A percentile compares a stretch with the other conserved stretches of the same genome.
These are phyloP conservation scores for Patiria pectinifera DNA, from an alignment of 53 echinoderm and acorn worm species.

Conservation along the genomic window DNA sequence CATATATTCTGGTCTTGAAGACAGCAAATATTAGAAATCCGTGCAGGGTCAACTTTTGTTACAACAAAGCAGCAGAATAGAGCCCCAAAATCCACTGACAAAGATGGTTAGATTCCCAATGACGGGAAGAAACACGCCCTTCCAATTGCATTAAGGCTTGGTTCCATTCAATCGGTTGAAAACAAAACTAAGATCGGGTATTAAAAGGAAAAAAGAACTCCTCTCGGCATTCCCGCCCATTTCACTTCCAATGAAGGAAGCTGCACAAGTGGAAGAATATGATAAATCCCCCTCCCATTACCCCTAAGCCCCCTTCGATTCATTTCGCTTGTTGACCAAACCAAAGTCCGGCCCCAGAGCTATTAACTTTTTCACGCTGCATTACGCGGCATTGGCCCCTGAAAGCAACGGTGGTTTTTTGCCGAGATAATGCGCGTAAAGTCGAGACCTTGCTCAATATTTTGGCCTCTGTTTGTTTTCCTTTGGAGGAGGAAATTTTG, in stretches of 20 bases:
- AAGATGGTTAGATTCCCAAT: slow-evolving; percentile 9
- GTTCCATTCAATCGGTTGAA: not conserved
- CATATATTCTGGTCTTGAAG: not conserved
- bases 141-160: slow-evolving; percentile 26
- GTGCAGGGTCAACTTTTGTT: not conserved
- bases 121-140: slow-evolving; percentile 24
- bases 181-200: not conserved
- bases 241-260: not conserved
- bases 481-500: not conserved
- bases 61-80: not conserved
- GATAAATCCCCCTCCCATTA: slow-evolving; percentile 36
- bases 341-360: slow-evolving; percentile 28
- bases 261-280: slow-evolving; percentile 23
- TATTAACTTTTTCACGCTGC: slow-evolving; percentile 63
- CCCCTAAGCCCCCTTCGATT: slow-evolving; percentile 22
- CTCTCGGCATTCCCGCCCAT: not conserved
- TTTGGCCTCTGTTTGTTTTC: slow-evolving; percentile 24
- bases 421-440: not conserved
- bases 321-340: slow-evolving; percentile 24
- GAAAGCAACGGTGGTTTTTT: not conserved
- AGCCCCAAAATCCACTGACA: not conserved
- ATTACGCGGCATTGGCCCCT: slow-evolving; percentile 28
- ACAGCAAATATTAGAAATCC: not conserved
- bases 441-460: slow-evolving; percentile 16
- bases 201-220: not conserved